A percentile compares a stretch with the other conserved stretches of the same genome.
Evolutionary conservation across 2,113 vertebrate species (phyloP).

Genomic region (Microtus montanus): DNA sequence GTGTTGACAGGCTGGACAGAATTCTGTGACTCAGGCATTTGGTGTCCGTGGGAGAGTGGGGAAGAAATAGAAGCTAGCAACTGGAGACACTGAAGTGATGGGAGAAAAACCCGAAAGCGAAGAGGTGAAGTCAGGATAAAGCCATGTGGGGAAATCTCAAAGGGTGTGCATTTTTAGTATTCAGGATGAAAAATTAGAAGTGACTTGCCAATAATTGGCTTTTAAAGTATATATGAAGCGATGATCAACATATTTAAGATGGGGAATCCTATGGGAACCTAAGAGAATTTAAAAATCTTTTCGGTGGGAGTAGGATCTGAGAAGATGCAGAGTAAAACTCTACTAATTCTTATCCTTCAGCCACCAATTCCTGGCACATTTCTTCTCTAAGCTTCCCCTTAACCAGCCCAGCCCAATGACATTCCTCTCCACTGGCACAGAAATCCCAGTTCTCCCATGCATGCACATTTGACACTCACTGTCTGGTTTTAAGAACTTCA

Average conservation of each 20-base stretch:
- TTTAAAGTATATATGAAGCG: slow-evolving; percentile 10
- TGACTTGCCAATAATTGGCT: slow-evolving; percentile 12
- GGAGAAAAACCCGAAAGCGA: slow-evolving; percentile 25
- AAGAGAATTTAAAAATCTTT: neutral
- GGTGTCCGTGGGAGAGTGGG: slow-evolving; percentile 53
- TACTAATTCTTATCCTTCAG: neutral
- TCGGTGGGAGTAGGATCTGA: neutral
- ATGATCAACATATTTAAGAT: slow-evolving; percentile 17
- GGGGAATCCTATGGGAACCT: neutral
- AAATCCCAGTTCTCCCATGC: neutral
- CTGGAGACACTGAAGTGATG: neutral
- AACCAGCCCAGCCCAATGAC: neutral
- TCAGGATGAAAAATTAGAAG: slow-evolving; percentile 21
- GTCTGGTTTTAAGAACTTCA: neutral
- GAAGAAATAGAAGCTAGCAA: slow-evolving; percentile 54
- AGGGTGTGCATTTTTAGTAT: slow-evolving; percentile 12
- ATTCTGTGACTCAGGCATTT: slow-evolving; percentile 66
- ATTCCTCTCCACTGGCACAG: neutral
- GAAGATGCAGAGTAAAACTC: neutral
- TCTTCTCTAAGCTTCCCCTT: neutral
- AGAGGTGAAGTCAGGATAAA: slow-evolving; percentile 52
- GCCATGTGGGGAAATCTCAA: neutral
- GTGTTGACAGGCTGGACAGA: slow-evolving; percentile 44
- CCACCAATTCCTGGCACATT: neutral
- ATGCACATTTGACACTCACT: neutral